Base-by-base conservation (phyloP, 2,888 invertebrate species). In the Trilocha varians region DNA sequence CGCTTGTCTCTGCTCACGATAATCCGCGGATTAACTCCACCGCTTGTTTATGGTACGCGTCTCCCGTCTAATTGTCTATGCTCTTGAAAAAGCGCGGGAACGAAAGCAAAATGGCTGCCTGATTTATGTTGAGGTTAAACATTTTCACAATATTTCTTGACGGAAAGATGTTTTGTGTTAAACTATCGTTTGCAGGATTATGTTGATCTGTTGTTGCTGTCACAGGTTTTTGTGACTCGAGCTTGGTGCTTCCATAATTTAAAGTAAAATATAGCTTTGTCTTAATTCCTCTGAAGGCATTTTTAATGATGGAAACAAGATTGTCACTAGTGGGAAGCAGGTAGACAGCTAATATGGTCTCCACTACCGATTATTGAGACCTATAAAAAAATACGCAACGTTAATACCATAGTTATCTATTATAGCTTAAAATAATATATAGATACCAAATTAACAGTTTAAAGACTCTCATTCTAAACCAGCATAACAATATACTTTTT, bases 81-180 rank as follows among this genome's bases (percentile, higher is more conserved):
- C 69, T 69, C 62, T 68, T 61, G 68, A 70, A 72, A 74, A 77
- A 70, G 70, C 70, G 70, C 70, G 73, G 64, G 72, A 74, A 67
- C 61, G 58, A 52, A 59, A 66, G 70, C 74, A 78, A 78, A 67
- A 79, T 76, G 73, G 72, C 67, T 57, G 63, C 43, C 56, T 78
- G 77, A 84, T 83, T 80, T 78, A 83, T 70, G 55, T 60, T 58
- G 62, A 50, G 60, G 44, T 57, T 48, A 52, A 58, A 64, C 70
- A 70, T 79, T 77, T 76, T 78, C 77, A 74, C 70, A 75, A 76
- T 77, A 74, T 77, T 75, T 73, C 73, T 70, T 63, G 69, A 63
- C 51, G 58, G 65, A 80, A 84, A 84, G 79, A 78, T 83, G 84
- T 82, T 78, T 78, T 76, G 65, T 76, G 75, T 83, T 79, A 65